Conservation (phyloP, 2,113 vertebrate species). For the Haemorhous mexicanus region DNA sequence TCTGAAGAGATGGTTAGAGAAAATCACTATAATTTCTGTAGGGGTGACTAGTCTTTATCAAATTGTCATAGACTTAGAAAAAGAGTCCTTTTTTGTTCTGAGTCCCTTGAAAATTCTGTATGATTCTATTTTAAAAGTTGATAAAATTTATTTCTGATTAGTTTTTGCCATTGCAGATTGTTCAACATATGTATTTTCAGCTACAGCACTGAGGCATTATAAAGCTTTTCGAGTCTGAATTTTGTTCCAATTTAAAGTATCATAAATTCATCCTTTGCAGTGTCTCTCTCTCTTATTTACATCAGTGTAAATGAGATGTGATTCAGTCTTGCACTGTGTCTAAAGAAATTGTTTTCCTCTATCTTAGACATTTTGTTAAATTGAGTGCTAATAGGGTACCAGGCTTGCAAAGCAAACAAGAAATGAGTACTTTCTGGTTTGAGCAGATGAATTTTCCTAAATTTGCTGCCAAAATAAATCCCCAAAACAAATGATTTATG, state of each 20-base stretch:
- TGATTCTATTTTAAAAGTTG: background rate
- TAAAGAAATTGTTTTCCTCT: constrained; percentile 15
- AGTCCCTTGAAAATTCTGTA: background rate
- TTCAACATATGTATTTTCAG: background rate
- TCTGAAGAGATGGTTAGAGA: background rate
- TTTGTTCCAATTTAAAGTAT: background rate
- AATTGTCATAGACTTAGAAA: background rate
- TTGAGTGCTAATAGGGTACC: background rate
- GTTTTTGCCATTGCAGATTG: background rate
- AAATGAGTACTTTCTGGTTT: background rate
- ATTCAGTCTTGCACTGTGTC: background rate
- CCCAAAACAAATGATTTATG: constrained; percentile 37
- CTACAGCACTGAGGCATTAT: background rate
- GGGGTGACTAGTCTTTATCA: background rate
- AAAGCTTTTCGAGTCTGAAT: background rate
- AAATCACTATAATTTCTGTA: background rate
- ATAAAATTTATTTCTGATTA: background rate
- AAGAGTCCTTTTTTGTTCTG: background rate
- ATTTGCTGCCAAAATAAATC: constrained; percentile 7
- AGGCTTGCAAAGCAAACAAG: background rate
- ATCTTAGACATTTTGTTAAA: background rate
- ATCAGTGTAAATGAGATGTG: background rate
- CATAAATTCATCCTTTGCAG: background rate
- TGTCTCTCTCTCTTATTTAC: background rate
- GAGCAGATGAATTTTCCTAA: background rate